Percentiles rank a stretch among this genome's conserved stretches.
Conservation (phyloP, 35 echinoderm and acorn worm species). For the Lytechinus pictus region DNA sequence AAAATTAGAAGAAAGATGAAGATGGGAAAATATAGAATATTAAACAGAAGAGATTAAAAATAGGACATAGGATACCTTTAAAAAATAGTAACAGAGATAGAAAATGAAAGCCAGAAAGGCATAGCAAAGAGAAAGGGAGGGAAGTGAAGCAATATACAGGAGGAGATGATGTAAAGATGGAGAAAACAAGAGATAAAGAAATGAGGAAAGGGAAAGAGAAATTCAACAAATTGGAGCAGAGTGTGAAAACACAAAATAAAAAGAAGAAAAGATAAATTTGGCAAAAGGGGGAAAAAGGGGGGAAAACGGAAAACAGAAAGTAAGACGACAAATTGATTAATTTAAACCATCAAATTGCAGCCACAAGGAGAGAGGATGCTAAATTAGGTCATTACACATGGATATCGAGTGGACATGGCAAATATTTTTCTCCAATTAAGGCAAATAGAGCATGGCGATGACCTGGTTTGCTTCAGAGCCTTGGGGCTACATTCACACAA, state of each 20-base stretch:
- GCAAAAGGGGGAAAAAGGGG: neutral
- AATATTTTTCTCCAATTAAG: neutral
- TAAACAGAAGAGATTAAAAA: too few species aligned
- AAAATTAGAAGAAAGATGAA: too few species aligned
- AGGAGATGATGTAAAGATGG: too few species aligned
- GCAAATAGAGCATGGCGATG: neutral
- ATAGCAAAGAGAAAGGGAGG: too few species aligned
- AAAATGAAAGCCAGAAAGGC: too few species aligned
- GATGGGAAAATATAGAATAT: too few species aligned
- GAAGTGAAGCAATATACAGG: too few species aligned
- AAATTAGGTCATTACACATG: neutral
- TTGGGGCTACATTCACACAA: neutral
- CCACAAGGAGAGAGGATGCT: neutral
- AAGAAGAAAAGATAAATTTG: neutral
- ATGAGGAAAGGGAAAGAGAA: neutral
- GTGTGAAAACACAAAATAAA: neutral
- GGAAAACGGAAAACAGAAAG: neutral
- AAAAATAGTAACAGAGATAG: too few species aligned
- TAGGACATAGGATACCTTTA: too few species aligned
- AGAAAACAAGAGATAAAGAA: neutral
- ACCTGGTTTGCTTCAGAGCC: neutral
- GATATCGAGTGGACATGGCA: neutral
- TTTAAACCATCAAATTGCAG: neutral
- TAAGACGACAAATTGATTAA: slow-evolving; percentile 13
- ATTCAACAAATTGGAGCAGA: neutral